A percentile compares a stretch with the other conserved stretches of the same genome.
These are phyloP conservation scores for Linyphia triangularis DNA, from an alignment of 2,888 invertebrate genomes.

Conservation along the genomic window DNA sequence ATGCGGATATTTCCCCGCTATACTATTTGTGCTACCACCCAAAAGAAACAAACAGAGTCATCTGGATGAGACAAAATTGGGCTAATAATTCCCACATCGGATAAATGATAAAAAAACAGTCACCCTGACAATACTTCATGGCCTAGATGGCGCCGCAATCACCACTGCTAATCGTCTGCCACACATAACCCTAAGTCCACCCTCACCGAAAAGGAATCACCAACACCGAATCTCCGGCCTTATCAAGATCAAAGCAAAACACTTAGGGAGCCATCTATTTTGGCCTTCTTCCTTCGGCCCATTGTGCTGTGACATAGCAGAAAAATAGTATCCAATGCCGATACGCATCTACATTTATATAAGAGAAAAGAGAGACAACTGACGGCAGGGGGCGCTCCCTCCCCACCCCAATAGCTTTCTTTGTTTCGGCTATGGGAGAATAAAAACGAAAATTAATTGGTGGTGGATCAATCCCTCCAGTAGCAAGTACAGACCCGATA, in stretches of 20 bases:
- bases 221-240: conserved; percentile 5
- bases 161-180: conserved; percentile 32
- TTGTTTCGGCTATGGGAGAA: conserved; percentile 52
- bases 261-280: conserved; percentile 71
- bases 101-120: conserved; percentile 8
- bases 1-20: no score
- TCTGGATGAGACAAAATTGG: conserved; percentile 29
- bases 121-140: not conserved
- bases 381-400: conserved; percentile 8
- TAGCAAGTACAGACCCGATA: conserved; percentile 55
- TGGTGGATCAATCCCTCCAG: conserved; percentile 62
- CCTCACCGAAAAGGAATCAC: conserved; percentile 12
- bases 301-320: conserved; percentile 49
- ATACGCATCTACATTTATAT: conserved; percentile 73
- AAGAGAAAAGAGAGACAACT: conserved; percentile 63
- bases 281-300: not conserved
- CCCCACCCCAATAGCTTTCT: conserved; percentile 10
- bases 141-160: conserved; percentile 52
- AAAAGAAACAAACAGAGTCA: not conserved
- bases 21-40: not conserved
- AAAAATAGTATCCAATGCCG: conserved; percentile 45
- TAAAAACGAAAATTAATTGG: conserved; percentile 73
- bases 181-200: conserved; percentile 39
- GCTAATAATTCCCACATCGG: conserved; percentile 39
- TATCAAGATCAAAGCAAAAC: conserved; percentile 71